Evolutionary conservation across 2,888 invertebrate genomes (phyloP).

Genomic region (Mimachlamys varia): DNA sequence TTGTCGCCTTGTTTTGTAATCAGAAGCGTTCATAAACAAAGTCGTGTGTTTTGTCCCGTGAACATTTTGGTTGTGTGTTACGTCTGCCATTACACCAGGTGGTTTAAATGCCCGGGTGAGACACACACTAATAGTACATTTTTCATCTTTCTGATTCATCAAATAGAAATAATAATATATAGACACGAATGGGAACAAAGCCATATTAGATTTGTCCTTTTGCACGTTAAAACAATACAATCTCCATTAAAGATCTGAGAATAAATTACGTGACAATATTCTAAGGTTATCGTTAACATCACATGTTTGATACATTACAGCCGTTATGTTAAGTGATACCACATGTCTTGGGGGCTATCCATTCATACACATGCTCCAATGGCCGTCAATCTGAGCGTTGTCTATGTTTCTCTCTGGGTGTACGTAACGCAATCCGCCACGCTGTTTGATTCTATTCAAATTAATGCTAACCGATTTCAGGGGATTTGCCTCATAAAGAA

Average conservation of each 20-base stretch:
- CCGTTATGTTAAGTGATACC: not conserved
- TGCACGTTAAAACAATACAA: slow-evolving; percentile 7
- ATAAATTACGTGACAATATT: slow-evolving; percentile 32
- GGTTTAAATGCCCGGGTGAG: not conserved
- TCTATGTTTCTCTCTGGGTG: not conserved
- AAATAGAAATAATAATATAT: not conserved
- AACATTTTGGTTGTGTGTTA: not conserved
- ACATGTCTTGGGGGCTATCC: not conserved
- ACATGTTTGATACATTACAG: not conserved
- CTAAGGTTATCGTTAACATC: not conserved
- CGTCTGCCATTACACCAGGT: not conserved
- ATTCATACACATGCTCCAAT: not conserved
- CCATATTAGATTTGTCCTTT: not conserved
- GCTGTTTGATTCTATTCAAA: not conserved
- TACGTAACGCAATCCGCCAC: slow-evolving; percentile 8
- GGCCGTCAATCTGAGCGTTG: not conserved
- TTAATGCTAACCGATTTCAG: not conserved
- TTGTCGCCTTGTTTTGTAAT: not conserved
- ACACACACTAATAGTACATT: slow-evolving; percentile 27
- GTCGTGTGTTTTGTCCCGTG: not conserved
- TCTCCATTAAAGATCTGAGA: not conserved
- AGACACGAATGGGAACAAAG: not conserved
- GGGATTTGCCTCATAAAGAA: slow-evolving; percentile 29
- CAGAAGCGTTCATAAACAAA: not conserved
- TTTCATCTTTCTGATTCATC: slow-evolving; percentile 26